phyloP scores from a whole-genome alignment of 2,113 vertebrate species.

The Sinocyclocheilus grahami region DNA sequence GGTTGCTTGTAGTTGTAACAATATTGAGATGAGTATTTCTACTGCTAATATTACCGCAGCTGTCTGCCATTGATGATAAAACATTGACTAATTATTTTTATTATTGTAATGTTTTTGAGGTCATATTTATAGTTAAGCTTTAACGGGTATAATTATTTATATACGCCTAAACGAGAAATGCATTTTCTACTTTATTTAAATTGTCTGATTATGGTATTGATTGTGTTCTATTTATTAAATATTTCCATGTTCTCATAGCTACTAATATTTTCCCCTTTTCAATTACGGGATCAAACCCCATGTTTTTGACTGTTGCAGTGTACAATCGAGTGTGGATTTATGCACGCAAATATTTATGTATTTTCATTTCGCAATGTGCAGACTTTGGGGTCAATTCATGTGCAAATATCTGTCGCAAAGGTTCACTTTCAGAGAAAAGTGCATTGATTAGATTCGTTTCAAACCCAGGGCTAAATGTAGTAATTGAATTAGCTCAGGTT shows the following conservation, averaged over 20 bases:
- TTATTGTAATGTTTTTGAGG: no score
- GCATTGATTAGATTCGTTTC: constrained; percentile 37
- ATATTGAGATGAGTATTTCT: not conserved
- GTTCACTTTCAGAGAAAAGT: not conserved
- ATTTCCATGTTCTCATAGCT: not conserved
- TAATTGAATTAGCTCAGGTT: constrained; percentile 40
- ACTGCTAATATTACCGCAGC: not conserved
- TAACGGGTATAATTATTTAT: not conserved
- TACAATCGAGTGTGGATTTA: not conserved
- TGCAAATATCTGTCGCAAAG: constrained; percentile 10
- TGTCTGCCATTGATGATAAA: no score
- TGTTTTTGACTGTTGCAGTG: not conserved
- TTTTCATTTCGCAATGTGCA: not conserved
- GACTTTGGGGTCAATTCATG: not conserved
- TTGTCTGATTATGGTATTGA: not conserved
- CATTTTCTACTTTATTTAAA: not conserved
- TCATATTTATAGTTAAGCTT: not conserved
- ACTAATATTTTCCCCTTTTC: not conserved
- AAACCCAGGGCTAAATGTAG: constrained; percentile 34
- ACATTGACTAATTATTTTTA: no score
- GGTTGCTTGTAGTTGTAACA: not conserved
- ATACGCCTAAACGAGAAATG: not conserved
- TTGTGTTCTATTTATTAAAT: not conserved
- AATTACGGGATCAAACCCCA: not conserved
- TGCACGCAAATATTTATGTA: not conserved